Evolutionary conservation across 2,888 invertebrate species (phyloP), one percentile per base, ranked within the genome.

Genomic region (Latheticus oryzae): DNA sequence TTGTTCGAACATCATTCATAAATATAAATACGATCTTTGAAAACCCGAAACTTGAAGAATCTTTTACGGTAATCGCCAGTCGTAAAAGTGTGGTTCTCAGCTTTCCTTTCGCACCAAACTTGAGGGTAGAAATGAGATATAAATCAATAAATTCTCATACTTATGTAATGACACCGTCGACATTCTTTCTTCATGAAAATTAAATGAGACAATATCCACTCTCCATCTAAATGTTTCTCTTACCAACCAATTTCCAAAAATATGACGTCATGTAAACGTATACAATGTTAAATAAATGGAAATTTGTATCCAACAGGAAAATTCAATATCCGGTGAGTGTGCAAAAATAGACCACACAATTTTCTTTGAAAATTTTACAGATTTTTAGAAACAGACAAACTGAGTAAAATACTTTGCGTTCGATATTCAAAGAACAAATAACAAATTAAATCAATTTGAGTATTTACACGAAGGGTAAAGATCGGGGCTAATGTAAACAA

Each of bases 241-340:
- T 8, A n/a, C n/a, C n/a, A 33, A 1, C 33, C 26, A 47, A 19
- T 47, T 47, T 32, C n/a, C n/a, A 21, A 21, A 47, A 28, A 30
- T 33, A 24, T 38, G 51, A 38, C 51, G 50, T 47, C 47, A 47
- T 23, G 40, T 40, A 24, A 24, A 13, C 40, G 9, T 33, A 19
- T 33, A 47, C 47, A 33, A 48, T 35, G 37, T 35, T 15, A 37
- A 37, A 35, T 24, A 24, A 26, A 48, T 50, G 42, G 33, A 52
- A 42, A 51, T 52, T 42, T 42, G 28, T 42, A 52, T 32, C 42
- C 42, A 17, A 32, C 33, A 24, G 15, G 40, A 42, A 52, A 52
- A 40, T 52, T 52, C 51, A 38, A 52, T 40, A 52, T 52, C 50
- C 50, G 50, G 47, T 13, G 21, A 24, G 33, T 13, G 37, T 37